Conservation (phyloP, 2,888 invertebrate species). For the Tipula confusa region DNA sequence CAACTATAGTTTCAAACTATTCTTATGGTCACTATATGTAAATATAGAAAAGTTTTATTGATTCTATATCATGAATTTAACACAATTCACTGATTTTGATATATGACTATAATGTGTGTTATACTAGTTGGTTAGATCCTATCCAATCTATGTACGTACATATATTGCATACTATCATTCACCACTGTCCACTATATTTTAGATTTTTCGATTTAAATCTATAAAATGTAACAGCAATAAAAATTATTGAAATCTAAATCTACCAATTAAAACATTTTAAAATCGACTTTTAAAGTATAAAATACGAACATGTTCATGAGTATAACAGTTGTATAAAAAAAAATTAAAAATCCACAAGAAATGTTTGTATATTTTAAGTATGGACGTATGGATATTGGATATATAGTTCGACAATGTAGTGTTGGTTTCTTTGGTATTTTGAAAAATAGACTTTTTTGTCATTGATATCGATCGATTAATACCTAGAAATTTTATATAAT, state of each 20-base stretch:
- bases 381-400: neutral
- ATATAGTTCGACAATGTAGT: neutral
- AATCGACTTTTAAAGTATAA: neutral
- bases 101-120: too few species aligned
- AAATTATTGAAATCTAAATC: neutral
- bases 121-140: too few species aligned
- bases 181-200: too few species aligned
- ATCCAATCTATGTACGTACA: too few species aligned
- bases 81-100: too few species aligned
- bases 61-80: too few species aligned
- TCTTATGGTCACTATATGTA: too few species aligned
- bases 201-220: neutral
- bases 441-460: neutral
- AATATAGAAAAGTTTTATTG: too few species aligned
- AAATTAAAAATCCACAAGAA: neutral
- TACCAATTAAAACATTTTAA: neutral
- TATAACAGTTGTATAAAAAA: neutral
- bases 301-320: neutral
- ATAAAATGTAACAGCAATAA: neutral
- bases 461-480: neutral
- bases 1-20: too few species aligned
- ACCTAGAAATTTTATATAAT: neutral
- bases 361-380: neutral
- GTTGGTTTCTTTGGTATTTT: neutral
- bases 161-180: too few species aligned